A percentile compares a stretch with the other conserved stretches of the same genome.
Conservation (phyloP, 2,113 vertebrate species). For the Brienomyrus longianalis region DNA sequence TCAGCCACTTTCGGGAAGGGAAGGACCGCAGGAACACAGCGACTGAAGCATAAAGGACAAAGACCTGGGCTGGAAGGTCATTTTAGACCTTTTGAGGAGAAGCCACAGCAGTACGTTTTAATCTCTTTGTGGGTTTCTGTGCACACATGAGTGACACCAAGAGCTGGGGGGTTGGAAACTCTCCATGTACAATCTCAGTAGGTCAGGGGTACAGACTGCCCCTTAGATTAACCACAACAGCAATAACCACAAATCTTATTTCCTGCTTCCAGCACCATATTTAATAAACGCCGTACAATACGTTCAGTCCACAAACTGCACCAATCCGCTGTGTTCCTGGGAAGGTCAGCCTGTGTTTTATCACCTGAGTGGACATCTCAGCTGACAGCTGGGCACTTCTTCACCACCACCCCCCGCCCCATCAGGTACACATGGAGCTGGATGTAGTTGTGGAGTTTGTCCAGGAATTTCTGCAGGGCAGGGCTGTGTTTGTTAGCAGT, state of each 20-base stretch:
- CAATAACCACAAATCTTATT: not conserved
- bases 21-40: not conserved
- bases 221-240: slow-evolving; percentile 41
- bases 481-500: not conserved
- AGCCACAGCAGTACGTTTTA: not conserved
- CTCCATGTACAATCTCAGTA: slow-evolving; percentile 98
- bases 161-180: not conserved
- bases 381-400: slow-evolving; percentile 87
- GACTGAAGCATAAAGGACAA: not conserved
- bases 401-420: slow-evolving; percentile 70
- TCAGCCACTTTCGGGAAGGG: not conserved
- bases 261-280: not conserved
- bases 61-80: not conserved
- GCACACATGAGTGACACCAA: not conserved
- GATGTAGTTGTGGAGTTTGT: slow-evolving; percentile 91
- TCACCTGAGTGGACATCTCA: slow-evolving; percentile 93
- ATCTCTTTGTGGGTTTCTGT: not conserved
- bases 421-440: slow-evolving; percentile 90
- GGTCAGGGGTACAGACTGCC: slow-evolving; percentile 84
- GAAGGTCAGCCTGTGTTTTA: slow-evolving; percentile 49
- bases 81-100: not conserved
- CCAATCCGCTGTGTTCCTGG: not conserved
- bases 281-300: not conserved
- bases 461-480: slow-evolving; percentile 77
- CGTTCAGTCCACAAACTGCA: not conserved